A percentile compares a stretch with the other conserved stretches of the same genome.
phyloP scores from a whole-genome alignment of 2,797 vertebrate species.

The Diceros bicornis region DNA sequence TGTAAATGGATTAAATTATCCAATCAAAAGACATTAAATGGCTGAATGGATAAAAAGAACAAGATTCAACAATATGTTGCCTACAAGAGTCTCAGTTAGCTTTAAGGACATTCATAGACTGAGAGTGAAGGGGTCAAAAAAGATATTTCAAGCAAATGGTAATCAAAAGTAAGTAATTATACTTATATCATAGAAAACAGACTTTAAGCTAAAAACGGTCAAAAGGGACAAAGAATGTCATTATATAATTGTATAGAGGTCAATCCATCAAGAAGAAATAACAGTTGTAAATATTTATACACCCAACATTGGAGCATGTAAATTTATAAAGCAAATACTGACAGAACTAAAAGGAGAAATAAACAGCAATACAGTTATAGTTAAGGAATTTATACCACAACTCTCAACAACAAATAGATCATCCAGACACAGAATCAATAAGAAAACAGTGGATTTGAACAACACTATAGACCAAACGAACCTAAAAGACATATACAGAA shows the following conservation, averaged over 20 bases:
- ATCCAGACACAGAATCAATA: too few relatives aligned
- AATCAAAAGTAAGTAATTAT: neutral
- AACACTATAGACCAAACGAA: too few relatives aligned
- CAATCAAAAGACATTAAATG: neutral
- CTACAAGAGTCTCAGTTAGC: neutral
- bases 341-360: too few relatives aligned
- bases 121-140: neutral
- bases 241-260: neutral
- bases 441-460: too few relatives aligned
- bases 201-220: neutral
- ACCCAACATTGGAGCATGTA: too few relatives aligned
- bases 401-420: too few relatives aligned
- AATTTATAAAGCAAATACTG: too few relatives aligned
- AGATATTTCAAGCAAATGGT: neutral
- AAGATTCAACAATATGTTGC: neutral
- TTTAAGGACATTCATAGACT: neutral
- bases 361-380: too few relatives aligned
- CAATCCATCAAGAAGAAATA: neutral
- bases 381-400: too few relatives aligned
- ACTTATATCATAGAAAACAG: neutral
- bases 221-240: neutral
- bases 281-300: neutral
- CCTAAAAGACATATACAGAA: too few relatives aligned
- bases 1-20: neutral
- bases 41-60: neutral